Evolutionary conservation across 1,140 invertebrate species (phyloP).

Genomic region (Heliothis subflexa): DNA sequence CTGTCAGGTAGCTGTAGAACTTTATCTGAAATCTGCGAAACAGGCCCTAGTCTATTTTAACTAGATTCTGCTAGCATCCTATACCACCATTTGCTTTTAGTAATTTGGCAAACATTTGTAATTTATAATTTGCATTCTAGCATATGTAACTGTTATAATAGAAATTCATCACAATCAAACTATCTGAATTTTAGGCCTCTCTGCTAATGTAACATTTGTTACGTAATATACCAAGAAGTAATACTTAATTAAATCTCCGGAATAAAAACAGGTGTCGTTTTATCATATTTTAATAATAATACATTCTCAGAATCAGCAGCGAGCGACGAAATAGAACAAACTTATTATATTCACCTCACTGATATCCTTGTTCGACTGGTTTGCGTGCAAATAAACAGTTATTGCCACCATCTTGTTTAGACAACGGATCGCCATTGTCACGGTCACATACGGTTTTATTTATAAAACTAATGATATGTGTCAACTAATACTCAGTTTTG

Average conservation of each 20-base stretch:
- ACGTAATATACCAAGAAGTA: neutral
- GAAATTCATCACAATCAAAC: no score
- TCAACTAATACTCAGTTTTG: neutral
- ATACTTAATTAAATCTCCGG: neutral
- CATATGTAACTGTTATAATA: no score
- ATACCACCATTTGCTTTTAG: no score
- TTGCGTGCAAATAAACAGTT: slow-evolving; percentile 4
- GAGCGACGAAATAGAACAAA: neutral
- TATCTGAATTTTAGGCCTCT: no score
- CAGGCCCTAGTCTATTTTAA: no score
- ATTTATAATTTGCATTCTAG: no score
- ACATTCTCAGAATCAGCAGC: neutral
- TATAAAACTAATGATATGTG: slow-evolving; percentile 7
- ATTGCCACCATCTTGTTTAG: slow-evolving; percentile 6
- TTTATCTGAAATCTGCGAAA: no score
- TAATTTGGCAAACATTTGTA: no score
- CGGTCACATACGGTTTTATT: neutral
- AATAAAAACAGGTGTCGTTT: neutral
- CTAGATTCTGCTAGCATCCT: no score
- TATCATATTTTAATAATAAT: neutral
- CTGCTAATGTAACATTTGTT: neutral
- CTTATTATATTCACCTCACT: slow-evolving; percentile 6
- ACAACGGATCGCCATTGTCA: slow-evolving; percentile 24
- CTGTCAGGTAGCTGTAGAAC: no score
- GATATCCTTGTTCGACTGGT: slow-evolving; percentile 20